Evolutionary conservation across 2,888 invertebrate species (phyloP).

Genomic region (Odontocolon sp.): DNA sequence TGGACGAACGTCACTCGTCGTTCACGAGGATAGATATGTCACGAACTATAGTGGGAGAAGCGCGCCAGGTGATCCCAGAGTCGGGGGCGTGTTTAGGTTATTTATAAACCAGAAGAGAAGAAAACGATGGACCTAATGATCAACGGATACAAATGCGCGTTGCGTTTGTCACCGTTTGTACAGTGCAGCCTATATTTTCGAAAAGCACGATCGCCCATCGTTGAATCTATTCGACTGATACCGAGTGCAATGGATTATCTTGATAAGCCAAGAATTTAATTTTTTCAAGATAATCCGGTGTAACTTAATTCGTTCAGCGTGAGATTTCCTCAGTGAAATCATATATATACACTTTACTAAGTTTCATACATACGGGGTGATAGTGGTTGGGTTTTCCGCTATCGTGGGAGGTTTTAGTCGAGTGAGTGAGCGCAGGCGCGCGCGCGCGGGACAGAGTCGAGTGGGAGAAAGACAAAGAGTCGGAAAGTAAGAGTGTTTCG

Average conservation of each 20-base stretch:
- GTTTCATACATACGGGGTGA: too few relatives aligned
- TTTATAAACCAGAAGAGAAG: conserved; percentile 60
- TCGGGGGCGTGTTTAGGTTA: conserved; percentile 51
- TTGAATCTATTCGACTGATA: too few relatives aligned
- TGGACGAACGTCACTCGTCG: background rate
- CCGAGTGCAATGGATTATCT: too few relatives aligned
- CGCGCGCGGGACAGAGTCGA: conserved; percentile 38
- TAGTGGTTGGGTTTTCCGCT: conserved; percentile 15
- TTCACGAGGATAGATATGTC: conserved; percentile 43
- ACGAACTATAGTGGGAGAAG: conserved; percentile 24
- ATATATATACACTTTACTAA: too few relatives aligned
- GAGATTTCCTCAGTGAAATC: too few relatives aligned
- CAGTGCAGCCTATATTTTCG: too few relatives aligned
- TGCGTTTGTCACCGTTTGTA: background rate
- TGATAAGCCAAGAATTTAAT: too few relatives aligned
- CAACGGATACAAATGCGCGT: background rate
- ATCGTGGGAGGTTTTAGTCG: conserved; percentile 41
- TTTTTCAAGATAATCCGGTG: too few relatives aligned
- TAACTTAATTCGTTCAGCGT: too few relatives aligned
- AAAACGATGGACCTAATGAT: background rate
- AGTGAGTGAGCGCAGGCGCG: conserved; percentile 32
- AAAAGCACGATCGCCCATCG: too few relatives aligned
- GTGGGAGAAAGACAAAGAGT: conserved; percentile 61
- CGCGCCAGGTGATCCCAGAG: conserved; percentile 57
- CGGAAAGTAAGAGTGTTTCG: conserved; percentile 73